These are phyloP conservation scores for Hanleya hanleyi DNA, from an alignment of 2,888 invertebrate species.

Conservation along the genomic window DNA sequence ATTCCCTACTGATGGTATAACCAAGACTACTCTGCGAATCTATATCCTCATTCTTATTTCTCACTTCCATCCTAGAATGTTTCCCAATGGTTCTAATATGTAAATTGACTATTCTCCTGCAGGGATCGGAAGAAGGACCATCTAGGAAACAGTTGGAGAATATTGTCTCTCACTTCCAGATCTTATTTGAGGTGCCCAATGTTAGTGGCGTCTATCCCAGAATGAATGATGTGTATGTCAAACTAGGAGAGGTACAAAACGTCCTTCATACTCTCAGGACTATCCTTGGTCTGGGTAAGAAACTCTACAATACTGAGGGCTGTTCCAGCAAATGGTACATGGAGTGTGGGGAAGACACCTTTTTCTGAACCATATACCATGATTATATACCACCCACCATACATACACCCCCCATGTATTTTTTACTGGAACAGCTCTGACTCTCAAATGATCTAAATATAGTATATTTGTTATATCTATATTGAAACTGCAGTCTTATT, in stretches of 20 bases:
- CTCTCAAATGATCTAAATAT: no score
- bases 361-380: no score
- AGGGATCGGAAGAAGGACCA: constrained; percentile 53
- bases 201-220: constrained; percentile 66
- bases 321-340: no score
- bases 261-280: constrained; percentile 64
- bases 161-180: constrained; percentile 70
- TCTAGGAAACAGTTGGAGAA: constrained; percentile 60
- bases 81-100: not conserved
- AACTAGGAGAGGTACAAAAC: constrained; percentile 67
- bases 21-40: not conserved
- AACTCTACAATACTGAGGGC: no score
- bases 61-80: not conserved
- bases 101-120: constrained; percentile 12
- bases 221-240: constrained; percentile 71
- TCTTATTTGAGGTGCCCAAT: constrained; percentile 68
- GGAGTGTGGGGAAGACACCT: no score
- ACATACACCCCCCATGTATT: no score
- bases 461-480: no score
- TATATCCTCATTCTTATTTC: not conserved
- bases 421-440: no score
- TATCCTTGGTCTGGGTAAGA: constrained; percentile 64
- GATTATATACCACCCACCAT: no score
- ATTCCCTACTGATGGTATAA: no score
- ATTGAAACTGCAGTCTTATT: no score